Percentiles rank a stretch among this genome's conserved stretches.
These are phyloP conservation scores for Cheilosia scutellata DNA, from an alignment of 2,888 invertebrate genomes.

Conservation along the genomic window DNA sequence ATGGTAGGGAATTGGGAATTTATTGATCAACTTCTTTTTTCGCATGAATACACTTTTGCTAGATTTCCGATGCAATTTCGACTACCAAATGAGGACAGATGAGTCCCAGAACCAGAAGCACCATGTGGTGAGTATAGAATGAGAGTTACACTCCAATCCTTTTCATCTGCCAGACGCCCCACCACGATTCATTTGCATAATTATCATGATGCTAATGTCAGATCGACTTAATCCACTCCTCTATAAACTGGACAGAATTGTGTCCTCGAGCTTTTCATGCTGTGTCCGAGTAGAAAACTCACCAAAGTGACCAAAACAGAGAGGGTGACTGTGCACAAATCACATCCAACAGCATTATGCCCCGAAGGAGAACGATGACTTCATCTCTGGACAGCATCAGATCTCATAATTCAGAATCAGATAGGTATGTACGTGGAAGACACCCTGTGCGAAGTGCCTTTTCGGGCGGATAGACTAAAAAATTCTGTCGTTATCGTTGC, in stretches of 20 bases:
- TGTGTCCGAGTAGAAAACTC: conserved; percentile 37
- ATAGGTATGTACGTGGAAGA: conserved; percentile 22
- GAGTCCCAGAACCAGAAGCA: neutral
- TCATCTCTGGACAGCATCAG: conserved; percentile 51
- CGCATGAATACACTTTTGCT: conserved; percentile 45
- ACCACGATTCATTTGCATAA: conserved; percentile 59
- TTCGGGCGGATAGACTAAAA: conserved; percentile 1
- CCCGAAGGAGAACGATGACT: conserved; percentile 40
- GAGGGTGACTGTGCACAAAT: conserved; percentile 34
- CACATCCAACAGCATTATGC: conserved; percentile 31
- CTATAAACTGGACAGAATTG: conserved; percentile 13
- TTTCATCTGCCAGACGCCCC: conserved; percentile 38
- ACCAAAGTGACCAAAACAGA: conserved; percentile 44
- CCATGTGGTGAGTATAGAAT: neutral
- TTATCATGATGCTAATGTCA: conserved; percentile 28
- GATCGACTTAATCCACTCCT: conserved; percentile 38
- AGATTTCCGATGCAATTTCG: conserved; percentile 10
- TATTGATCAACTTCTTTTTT: conserved; percentile 49
- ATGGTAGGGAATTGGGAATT: neutral
- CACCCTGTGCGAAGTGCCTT: conserved; percentile 19
- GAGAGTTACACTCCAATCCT: conserved; percentile 11
- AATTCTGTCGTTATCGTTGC: conserved; percentile 37
- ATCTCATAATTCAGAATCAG: conserved; percentile 42
- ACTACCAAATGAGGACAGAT: neutral
- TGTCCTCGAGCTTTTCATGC: conserved; percentile 30